phyloP scores from a whole-genome alignment of 2,797 vertebrate species.

The Macropus fuliginosus region DNA sequence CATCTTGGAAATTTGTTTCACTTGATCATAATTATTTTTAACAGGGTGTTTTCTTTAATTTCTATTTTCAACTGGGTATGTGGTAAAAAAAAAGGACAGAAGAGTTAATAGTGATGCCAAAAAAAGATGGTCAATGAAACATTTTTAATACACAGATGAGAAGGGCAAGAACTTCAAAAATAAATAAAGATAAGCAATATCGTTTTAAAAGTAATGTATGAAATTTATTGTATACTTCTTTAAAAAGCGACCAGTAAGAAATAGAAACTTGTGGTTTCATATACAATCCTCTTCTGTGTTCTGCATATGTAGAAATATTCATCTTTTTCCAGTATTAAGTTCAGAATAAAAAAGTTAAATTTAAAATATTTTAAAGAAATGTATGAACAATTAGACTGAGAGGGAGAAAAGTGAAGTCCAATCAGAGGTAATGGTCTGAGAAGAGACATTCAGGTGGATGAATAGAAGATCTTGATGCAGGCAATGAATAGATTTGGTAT shows the following conservation, averaged over 20 bases:
- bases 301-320: background rate
- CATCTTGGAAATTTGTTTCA: too few species aligned
- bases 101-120: background rate
- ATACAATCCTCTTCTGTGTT: background rate
- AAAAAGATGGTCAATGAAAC: background rate
- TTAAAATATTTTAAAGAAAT: background rate
- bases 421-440: background rate
- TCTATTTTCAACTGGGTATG: background rate
- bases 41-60: background rate
- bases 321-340: background rate
- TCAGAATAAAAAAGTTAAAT: background rate
- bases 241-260: background rate
- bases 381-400: background rate
- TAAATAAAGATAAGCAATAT: too few species aligned
- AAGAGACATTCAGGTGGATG: background rate
- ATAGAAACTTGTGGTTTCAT: background rate
- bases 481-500: background rate
- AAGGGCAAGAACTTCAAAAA: too few species aligned
- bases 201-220: background rate
- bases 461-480: background rate
- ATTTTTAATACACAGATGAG: background rate
- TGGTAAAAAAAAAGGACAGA: background rate
- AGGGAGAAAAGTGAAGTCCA: background rate
- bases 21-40: background rate
- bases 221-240: background rate